phyloP scores from a whole-genome alignment of 2,113 vertebrate species.

The Panthera leo region DNA sequence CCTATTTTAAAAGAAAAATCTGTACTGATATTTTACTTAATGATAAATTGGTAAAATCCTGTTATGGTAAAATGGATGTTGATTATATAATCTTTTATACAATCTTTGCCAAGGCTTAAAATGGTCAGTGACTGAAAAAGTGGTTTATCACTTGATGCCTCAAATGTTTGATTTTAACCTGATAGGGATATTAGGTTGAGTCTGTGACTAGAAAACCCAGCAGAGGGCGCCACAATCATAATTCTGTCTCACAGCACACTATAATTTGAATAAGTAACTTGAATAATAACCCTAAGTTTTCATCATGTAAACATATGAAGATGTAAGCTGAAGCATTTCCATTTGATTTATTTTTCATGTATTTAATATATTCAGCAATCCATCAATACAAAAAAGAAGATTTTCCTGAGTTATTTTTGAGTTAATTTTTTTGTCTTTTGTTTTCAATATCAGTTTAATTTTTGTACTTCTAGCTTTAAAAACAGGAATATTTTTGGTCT shows the following conservation, averaged over 20 bases:
- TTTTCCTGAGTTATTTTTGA: constrained; percentile 12
- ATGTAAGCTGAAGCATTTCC: neutral
- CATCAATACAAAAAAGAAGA: neutral
- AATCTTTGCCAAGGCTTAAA: neutral
- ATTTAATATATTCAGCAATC: neutral
- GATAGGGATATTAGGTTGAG: neutral
- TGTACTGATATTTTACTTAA: neutral
- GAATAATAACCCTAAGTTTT: constrained; percentile 20
- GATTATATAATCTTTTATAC: neutral
- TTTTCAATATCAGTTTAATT: constrained; percentile 42
- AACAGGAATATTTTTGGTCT: neutral
- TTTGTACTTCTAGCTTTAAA: constrained; percentile 28
- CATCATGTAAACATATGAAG: neutral
- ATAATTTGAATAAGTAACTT: neutral
- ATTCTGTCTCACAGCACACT: constrained; percentile 54
- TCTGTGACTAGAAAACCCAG: constrained; percentile 73
- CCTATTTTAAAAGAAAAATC: constrained; percentile 36
- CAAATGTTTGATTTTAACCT: constrained; percentile 7
- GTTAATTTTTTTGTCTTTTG: neutral
- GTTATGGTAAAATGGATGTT: neutral
- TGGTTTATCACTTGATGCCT: constrained; percentile 18
- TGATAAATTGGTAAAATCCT: constrained; percentile 9
- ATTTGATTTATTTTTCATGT: constrained; percentile 20
- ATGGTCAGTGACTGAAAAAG: neutral
- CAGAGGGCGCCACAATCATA: constrained; percentile 85